phyloP scores from a whole-genome alignment of 2,888 invertebrate species.

The Nymphalis c-album region DNA sequence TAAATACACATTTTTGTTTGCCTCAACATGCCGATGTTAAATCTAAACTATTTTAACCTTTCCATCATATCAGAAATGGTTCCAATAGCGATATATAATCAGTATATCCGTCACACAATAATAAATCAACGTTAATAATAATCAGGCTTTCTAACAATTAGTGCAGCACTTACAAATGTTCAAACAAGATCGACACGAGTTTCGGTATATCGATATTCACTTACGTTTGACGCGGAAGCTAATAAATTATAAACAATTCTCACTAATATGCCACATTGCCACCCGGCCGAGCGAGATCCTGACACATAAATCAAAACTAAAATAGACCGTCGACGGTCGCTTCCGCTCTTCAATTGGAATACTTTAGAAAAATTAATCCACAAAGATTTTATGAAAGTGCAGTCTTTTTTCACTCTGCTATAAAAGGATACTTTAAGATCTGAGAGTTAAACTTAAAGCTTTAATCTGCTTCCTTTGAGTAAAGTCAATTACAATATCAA shows the following conservation, averaged over 20 bases:
- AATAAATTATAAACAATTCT: slow-evolving; percentile 66
- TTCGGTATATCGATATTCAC: slow-evolving; percentile 46
- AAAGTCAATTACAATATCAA: slow-evolving; percentile 39
- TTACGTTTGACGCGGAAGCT: slow-evolving; percentile 51
- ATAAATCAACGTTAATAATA: slow-evolving; percentile 26
- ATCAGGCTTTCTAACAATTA: slow-evolving; percentile 42
- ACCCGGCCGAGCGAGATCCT: slow-evolving; percentile 59
- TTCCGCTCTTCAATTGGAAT: slow-evolving; percentile 69
- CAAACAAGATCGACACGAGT: slow-evolving; percentile 50
- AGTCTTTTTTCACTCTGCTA: slow-evolving; percentile 47
- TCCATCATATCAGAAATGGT: too few relatives aligned
- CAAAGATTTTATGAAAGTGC: slow-evolving; percentile 57
- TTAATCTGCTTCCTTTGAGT: slow-evolving; percentile 47
- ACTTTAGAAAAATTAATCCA: slow-evolving; percentile 59
- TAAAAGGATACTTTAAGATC: slow-evolving; percentile 52
- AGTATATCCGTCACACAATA: slow-evolving; percentile 2
- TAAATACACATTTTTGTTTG: slow-evolving; percentile 32
- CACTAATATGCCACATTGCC: slow-evolving; percentile 69
- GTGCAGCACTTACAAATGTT: slow-evolving; percentile 42
- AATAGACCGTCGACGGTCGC: slow-evolving; percentile 66
- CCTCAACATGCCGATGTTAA: slow-evolving; percentile 8
- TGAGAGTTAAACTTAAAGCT: slow-evolving; percentile 48
- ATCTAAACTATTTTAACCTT: slow-evolving; percentile 8
- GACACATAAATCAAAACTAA: slow-evolving; percentile 72
- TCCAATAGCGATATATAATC: not conserved